Evolutionary conservation across 2,113 vertebrate genomes (phyloP).

Genomic region (Polypterus bichir): DNA sequence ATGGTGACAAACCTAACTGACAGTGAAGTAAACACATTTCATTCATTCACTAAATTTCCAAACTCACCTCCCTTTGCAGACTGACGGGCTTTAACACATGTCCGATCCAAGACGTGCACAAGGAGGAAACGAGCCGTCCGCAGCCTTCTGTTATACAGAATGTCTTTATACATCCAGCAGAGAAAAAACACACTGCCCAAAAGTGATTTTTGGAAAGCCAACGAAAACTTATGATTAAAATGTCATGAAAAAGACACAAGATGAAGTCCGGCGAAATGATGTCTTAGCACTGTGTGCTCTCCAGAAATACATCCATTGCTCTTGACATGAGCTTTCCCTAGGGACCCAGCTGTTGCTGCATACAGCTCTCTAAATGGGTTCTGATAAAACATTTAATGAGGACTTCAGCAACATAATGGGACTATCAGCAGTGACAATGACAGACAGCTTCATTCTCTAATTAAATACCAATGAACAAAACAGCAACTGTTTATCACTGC

Average conservation of each 20-base stretch:
- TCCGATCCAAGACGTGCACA: too few relatives aligned
- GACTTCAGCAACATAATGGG: constrained; percentile 38
- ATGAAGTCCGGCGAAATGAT: neutral
- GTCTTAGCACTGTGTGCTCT: constrained; percentile 27
- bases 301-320: constrained; percentile 36
- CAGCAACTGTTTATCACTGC: constrained; percentile 29
- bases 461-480: constrained; percentile 44
- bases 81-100: too few relatives aligned
- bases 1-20: too few relatives aligned
- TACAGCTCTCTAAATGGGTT: constrained; percentile 49
- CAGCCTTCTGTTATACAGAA: too few relatives aligned
- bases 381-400: constrained; percentile 53
- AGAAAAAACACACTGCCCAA: too few relatives aligned
- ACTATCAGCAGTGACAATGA: constrained; percentile 37
- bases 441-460: constrained; percentile 46
- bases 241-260: neutral
- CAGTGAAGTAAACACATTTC: too few relatives aligned
- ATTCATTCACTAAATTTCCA: too few relatives aligned
- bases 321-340: constrained; percentile 44
- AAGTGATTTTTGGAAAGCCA: too few relatives aligned
- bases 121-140: too few relatives aligned
- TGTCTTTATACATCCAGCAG: too few relatives aligned
- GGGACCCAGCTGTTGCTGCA: constrained; percentile 48
- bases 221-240: too few relatives aligned
- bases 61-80: too few relatives aligned